Evolutionary conservation across 2,113 vertebrate genomes (phyloP).

Genomic region (Fulica atra): DNA sequence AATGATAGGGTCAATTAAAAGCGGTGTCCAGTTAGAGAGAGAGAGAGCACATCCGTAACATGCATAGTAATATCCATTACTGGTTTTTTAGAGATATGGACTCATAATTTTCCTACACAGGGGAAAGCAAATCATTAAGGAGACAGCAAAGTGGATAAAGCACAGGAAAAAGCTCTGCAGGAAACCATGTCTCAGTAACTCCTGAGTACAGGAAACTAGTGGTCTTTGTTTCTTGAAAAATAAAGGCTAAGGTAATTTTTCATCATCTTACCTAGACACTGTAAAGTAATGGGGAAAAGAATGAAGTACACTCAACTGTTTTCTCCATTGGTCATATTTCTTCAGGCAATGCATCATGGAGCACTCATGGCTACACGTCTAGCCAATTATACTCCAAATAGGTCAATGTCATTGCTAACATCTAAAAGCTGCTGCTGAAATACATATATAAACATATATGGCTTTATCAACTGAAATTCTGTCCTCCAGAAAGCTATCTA

Average conservation of each 20-base stretch:
- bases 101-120: not conserved
- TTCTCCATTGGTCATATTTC: not conserved
- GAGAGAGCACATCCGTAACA: not conserved
- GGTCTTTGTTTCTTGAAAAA: not conserved
- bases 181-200: not conserved
- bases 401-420: not conserved
- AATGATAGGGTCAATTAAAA: not conserved
- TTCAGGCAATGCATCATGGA: not conserved
- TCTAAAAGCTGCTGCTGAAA: not conserved
- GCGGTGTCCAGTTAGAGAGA: not conserved
- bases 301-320: not conserved
- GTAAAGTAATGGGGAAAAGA: not conserved
- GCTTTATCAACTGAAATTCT: not conserved
- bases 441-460: rapidly evolving
- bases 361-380: not conserved
- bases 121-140: not conserved
- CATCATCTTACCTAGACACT: not conserved
- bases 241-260: not conserved
- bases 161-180: not conserved
- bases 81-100: not conserved
- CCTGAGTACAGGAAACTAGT: not conserved
- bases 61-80: not conserved
- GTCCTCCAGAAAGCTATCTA: not conserved
- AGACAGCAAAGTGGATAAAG: not conserved
- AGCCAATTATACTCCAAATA: not conserved